phyloP scores from a whole-genome alignment of 2,113 vertebrate genomes.

The Macquaria ambigua region DNA sequence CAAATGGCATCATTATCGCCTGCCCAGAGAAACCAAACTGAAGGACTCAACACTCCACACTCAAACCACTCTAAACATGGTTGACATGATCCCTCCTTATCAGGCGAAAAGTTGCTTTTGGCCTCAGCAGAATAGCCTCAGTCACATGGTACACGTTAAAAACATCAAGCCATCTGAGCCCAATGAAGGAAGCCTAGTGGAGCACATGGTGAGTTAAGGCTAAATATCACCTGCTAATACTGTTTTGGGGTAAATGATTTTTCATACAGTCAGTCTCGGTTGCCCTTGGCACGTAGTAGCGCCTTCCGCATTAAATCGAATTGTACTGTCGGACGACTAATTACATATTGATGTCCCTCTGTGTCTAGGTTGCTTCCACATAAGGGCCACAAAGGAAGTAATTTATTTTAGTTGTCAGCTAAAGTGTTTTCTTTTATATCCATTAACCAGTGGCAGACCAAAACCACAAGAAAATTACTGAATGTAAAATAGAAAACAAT shows the following conservation, averaged over 20 bases:
- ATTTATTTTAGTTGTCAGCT: conserved; percentile 33
- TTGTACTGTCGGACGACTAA: conserved; percentile 39
- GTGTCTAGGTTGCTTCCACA: conserved; percentile 24
- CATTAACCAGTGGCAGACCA: conserved; percentile 4
- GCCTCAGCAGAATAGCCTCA: neutral
- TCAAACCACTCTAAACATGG: neutral
- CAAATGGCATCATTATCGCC: neutral
- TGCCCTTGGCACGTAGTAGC: conserved; percentile 16
- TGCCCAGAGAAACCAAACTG: neutral
- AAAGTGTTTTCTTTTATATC: conserved; percentile 34
- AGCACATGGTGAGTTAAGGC: neutral
- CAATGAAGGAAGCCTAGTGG: neutral
- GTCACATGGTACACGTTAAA: neutral
- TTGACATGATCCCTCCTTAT: neutral
- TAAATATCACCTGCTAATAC: conserved; percentile 25
- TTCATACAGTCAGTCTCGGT: neutral
- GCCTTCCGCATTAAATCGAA: conserved; percentile 20
- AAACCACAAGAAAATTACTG: neutral
- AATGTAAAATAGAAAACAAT: neutral
- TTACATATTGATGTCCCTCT: conserved; percentile 45
- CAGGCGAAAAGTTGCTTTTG: neutral
- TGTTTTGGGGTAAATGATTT: conserved; percentile 34
- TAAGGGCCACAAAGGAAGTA: conserved; percentile 24
- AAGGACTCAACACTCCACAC: neutral
- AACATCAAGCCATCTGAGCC: neutral